A percentile compares a stretch with the other conserved stretches of the same genome.
Evolutionary conservation across 2,113 vertebrate genomes (phyloP).

Genomic region (Columba livia): DNA sequence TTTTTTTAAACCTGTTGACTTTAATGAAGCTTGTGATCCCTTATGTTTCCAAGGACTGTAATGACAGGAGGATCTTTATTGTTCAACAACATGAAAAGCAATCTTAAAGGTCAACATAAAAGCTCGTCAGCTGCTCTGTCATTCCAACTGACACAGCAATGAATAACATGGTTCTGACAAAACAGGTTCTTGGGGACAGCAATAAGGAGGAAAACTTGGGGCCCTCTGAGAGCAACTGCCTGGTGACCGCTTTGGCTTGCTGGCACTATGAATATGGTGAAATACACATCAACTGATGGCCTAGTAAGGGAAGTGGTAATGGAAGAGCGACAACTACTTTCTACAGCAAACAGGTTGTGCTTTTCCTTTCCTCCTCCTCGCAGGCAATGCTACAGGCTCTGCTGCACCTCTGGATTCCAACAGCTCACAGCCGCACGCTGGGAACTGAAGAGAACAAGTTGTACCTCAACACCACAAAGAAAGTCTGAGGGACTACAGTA

Average conservation of each 20-base stretch:
- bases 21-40: not conserved
- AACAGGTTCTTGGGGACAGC: not conserved
- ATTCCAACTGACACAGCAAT: not conserved
- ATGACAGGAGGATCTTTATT: not conserved
- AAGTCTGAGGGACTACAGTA: not conserved
- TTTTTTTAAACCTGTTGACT: not conserved
- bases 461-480: not conserved
- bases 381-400: not conserved
- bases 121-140: not conserved
- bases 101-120: not conserved
- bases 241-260: not conserved
- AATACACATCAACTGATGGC: not conserved
- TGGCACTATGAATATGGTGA: not conserved
- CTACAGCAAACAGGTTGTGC: not conserved
- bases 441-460: not conserved
- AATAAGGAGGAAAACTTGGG: not conserved
- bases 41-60: not conserved
- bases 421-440: rapidly evolving
- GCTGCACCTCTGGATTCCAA: not conserved
- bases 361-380: not conserved
- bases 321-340: not conserved
- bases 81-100: not conserved
- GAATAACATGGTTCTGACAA: not conserved
- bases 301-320: not conserved
- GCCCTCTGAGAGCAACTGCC: not conserved